phyloP scores from a whole-genome alignment of 2,797 vertebrate species.

The Hypotaenidia okinawae region DNA sequence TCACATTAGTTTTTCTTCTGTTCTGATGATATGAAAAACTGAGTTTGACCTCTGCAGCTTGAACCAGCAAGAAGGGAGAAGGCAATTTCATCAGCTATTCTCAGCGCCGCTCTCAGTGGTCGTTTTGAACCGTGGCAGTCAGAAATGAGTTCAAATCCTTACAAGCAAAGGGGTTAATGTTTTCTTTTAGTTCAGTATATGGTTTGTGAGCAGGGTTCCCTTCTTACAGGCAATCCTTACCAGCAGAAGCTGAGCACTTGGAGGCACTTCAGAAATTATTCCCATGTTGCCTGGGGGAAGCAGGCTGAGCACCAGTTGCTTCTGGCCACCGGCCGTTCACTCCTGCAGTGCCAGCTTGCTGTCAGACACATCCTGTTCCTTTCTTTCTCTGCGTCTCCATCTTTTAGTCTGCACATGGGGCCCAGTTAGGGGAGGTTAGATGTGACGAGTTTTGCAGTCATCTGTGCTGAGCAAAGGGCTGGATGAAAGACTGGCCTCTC shows the following conservation, averaged over 20 bases:
- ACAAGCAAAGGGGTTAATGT: slow-evolving; percentile 64
- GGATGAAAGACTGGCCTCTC: neutral
- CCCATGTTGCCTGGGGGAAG: neutral
- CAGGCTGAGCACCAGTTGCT: neutral
- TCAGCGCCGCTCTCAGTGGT: slow-evolving; percentile 38
- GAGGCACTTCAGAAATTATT: slow-evolving; percentile 29
- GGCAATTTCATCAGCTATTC: slow-evolving; percentile 65
- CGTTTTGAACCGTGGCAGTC: slow-evolving; percentile 33
- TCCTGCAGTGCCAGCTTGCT: slow-evolving; percentile 14
- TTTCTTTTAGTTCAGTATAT: slow-evolving; percentile 46
- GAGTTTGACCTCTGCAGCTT: slow-evolving; percentile 70
- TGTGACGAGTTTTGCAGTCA: neutral
- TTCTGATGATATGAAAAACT: slow-evolving; percentile 71
- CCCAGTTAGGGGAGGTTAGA: neutral
- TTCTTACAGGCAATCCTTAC: neutral
- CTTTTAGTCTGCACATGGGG: neutral
- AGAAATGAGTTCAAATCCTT: slow-evolving; percentile 70
- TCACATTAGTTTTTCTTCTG: slow-evolving; percentile 72
- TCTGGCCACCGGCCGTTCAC: neutral
- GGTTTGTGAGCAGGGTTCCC: slow-evolving; percentile 48
- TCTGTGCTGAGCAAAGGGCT: neutral
- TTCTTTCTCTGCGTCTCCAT: neutral
- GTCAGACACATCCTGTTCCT: neutral
- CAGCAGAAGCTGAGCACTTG: slow-evolving; percentile 22
- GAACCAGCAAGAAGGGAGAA: slow-evolving; percentile 56